phyloP scores from a whole-genome alignment of 2,797 vertebrate genomes.

The Acanthiza pusilla region DNA sequence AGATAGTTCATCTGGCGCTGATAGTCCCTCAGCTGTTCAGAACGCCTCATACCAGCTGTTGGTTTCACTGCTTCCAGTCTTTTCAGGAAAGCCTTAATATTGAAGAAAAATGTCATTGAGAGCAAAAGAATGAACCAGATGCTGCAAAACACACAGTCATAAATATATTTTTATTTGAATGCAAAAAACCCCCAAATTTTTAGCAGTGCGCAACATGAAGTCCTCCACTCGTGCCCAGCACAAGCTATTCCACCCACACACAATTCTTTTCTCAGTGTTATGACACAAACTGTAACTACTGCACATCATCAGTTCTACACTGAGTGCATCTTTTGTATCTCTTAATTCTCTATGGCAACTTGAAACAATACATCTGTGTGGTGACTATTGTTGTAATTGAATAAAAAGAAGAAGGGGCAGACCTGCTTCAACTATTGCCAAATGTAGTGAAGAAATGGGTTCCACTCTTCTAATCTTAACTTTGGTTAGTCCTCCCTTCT shows the following conservation, averaged over 20 bases:
- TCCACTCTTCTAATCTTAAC: background rate
- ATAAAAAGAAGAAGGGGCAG: no score
- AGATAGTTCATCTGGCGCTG: slow-evolving; percentile 81
- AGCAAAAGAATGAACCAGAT: background rate
- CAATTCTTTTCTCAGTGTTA: background rate
- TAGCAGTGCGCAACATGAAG: background rate
- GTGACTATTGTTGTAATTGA: no score
- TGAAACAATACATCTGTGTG: background rate
- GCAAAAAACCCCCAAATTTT: background rate
- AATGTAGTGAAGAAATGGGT: background rate
- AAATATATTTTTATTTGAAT: background rate
- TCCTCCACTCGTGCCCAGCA: background rate
- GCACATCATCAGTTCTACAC: background rate
- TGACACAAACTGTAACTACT: background rate
- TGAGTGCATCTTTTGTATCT: background rate
- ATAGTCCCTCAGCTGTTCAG: slow-evolving; percentile 88
- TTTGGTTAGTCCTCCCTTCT: background rate
- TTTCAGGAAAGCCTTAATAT: slow-evolving; percentile 85
- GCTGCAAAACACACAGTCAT: background rate
- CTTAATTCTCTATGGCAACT: background rate
- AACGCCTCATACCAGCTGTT: slow-evolving; percentile 83
- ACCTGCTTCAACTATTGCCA: background rate
- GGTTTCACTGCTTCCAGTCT: slow-evolving; percentile 88
- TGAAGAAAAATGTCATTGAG: background rate
- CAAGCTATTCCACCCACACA: background rate